Conservation (phyloP, 1,140 invertebrate genomes). For the Drosophila rufa region DNA sequence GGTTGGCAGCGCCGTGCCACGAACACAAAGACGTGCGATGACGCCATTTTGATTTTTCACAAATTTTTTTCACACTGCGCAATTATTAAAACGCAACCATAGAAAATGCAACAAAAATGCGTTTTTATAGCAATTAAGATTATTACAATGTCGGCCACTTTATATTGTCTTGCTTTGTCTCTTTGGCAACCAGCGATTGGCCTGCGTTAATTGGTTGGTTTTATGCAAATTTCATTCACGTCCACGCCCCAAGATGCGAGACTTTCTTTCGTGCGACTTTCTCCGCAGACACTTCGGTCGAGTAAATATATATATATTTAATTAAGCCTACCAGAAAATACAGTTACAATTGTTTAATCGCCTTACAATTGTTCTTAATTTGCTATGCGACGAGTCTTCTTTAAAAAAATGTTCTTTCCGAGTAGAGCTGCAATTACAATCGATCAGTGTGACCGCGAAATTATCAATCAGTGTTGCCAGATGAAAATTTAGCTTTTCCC, state of each 20-base stretch:
- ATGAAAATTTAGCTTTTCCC: no score
- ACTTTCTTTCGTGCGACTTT: conserved; percentile 14
- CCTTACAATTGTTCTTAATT: conserved; percentile 34
- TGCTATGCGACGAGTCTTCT: conserved; percentile 17
- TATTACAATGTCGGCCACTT: conserved; percentile 34
- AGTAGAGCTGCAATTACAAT: neutral
- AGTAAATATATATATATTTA: conserved; percentile 20
- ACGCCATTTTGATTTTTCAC: conserved; percentile 54
- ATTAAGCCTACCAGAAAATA: conserved; percentile 41
- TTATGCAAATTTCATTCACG: conserved; percentile 18
- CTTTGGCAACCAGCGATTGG: neutral
- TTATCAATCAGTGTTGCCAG: no score
- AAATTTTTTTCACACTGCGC: conserved; percentile 47
- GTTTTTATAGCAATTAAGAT: conserved; percentile 26
- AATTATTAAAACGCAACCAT: conserved; percentile 31
- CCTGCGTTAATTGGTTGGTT: conserved; percentile 1
- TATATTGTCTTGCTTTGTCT: conserved; percentile 7
- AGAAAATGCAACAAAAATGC: conserved; percentile 24
- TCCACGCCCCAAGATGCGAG: conserved; percentile 39
- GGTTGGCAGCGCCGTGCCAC: conserved; percentile 48
- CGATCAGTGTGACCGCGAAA: conserved; percentile 3
- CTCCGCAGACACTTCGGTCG: conserved; percentile 42
- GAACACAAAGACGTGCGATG: conserved; percentile 38
- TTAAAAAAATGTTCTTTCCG: conserved; percentile 3
- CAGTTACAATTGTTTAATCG: conserved; percentile 21